Conservation (phyloP, 2,888 invertebrate genomes). For the Spicauda simplicius region DNA sequence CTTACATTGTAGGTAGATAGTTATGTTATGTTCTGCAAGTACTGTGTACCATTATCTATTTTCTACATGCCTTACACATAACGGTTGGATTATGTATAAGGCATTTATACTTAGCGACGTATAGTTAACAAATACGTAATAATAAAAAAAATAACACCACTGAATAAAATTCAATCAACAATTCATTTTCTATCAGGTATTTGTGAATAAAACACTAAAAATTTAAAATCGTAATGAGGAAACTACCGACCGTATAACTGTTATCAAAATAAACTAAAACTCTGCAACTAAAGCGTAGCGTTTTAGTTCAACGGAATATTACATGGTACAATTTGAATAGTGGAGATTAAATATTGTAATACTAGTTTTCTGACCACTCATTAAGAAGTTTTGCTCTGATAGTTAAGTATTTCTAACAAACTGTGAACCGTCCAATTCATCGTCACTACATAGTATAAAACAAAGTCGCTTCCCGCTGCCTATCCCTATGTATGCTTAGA, state of each 20-base stretch:
- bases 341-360: neutral
- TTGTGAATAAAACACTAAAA: constrained; percentile 1
- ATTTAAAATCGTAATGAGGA: neutral
- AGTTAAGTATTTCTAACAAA: neutral
- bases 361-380: neutral
- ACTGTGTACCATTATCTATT: too few relatives aligned
- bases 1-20: too few relatives aligned
- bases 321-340: neutral
- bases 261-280: constrained; percentile 3
- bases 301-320: neutral
- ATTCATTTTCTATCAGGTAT: neutral
- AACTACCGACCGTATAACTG: neutral
- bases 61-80: too few relatives aligned
- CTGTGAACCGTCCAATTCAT: too few relatives aligned
- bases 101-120: too few relatives aligned
- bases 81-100: too few relatives aligned
- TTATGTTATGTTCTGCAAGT: too few relatives aligned
- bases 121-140: neutral
- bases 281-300: neutral
- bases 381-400: neutral
- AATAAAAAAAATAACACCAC: neutral
- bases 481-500: too few relatives aligned
- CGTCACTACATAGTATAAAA: too few relatives aligned
- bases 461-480: too few relatives aligned
- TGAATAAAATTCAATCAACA: neutral